phyloP scores from a whole-genome alignment of 2,888 invertebrate species.

The Hypena proboscidalis region DNA sequence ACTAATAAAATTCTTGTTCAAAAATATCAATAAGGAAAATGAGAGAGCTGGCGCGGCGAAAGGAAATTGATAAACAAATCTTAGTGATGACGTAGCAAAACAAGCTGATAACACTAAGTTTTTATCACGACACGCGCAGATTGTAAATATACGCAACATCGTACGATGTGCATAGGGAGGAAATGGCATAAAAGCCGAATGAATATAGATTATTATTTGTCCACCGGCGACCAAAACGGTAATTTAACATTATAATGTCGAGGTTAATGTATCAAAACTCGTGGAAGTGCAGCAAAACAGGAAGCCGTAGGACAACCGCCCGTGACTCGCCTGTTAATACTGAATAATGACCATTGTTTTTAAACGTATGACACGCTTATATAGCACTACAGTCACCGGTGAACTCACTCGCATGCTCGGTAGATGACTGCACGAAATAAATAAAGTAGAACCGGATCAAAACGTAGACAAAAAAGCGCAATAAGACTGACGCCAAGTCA shows the following conservation, averaged over 20 bases:
- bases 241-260: constrained; percentile 45
- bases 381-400: constrained; percentile 32
- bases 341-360: constrained; percentile 60
- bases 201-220: neutral
- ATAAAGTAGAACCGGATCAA: constrained; percentile 34
- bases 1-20: constrained; percentile 15
- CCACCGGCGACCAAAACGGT: constrained; percentile 21
- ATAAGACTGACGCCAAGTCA: constrained; percentile 30
- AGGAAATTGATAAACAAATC: constrained; percentile 21
- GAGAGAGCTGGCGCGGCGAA: constrained; percentile 11
- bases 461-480: constrained; percentile 29
- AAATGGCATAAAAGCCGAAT: constrained; percentile 8
- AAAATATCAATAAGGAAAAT: constrained; percentile 35
- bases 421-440: constrained; percentile 39
- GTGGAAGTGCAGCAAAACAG: constrained; percentile 63
- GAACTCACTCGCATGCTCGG: constrained; percentile 37
- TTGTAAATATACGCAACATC: neutral
- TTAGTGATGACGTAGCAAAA: constrained; percentile 9
- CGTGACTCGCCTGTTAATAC: constrained; percentile 59
- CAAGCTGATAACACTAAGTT: constrained; percentile 3
- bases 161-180: constrained; percentile 1
- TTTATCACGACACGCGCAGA: constrained; percentile 5
- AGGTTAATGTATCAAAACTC: constrained; percentile 57
- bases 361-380: constrained; percentile 37
- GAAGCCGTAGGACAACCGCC: constrained; percentile 64